phyloP scores from a whole-genome alignment of 2,888 invertebrate genomes.

The Metellina segmentata region DNA sequence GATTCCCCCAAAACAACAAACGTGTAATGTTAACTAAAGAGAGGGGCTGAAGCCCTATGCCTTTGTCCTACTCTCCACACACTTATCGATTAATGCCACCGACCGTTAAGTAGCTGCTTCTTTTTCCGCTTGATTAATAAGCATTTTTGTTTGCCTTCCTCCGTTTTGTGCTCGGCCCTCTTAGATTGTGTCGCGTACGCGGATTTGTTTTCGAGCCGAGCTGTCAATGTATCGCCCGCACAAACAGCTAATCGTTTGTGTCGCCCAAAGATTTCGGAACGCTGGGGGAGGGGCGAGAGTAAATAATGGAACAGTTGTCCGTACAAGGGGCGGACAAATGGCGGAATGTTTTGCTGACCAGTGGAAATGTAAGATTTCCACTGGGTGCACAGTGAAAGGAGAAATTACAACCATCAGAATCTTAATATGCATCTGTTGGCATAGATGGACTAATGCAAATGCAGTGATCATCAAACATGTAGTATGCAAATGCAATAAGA shows the following conservation, averaged over 20 bases:
- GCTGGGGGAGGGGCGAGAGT: background rate
- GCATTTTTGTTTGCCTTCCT: constrained; percentile 19
- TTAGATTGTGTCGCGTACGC: background rate
- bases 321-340: no score
- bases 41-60: background rate
- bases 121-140: constrained; percentile 51
- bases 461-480: no score
- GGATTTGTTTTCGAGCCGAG: constrained; percentile 15
- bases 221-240: background rate
- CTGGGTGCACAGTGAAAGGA: no score
- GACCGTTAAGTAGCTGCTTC: constrained; percentile 17
- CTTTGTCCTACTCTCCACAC: constrained; percentile 27
- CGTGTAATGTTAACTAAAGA: constrained; percentile 68
- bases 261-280: background rate
- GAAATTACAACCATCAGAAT: no score
- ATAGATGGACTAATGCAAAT: no score
- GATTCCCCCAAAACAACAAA: constrained; percentile 64
- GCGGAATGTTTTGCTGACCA: no score
- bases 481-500: no score
- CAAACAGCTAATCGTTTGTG: background rate
- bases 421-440: no score
- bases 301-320: no score
- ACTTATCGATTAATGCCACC: constrained; percentile 10
- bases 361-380: no score
- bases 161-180: background rate